Evolutionary conservation across 1,140 invertebrate species (phyloP).

Genomic region (Calephelis virginiensis): DNA sequence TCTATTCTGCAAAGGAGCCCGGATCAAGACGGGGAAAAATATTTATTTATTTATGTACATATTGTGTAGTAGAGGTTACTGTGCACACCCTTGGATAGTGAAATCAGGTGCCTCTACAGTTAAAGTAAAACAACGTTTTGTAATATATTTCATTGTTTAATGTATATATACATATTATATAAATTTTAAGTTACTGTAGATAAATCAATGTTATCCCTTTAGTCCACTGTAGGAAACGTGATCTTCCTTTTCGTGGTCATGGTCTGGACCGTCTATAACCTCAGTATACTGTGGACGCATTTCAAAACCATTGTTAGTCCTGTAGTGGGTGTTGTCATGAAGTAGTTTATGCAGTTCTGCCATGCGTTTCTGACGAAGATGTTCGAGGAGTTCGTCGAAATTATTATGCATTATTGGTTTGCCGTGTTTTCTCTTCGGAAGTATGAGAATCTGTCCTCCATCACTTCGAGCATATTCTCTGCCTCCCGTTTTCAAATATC

Average conservation of each 20-base stretch:
- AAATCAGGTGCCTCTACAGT: no score
- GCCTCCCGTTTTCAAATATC: slow-evolving; percentile 57
- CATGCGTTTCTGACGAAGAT: slow-evolving; percentile 43
- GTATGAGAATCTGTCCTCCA: slow-evolving; percentile 55
- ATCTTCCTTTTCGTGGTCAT: background rate
- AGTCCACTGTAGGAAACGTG: no score
- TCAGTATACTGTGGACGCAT: slow-evolving; percentile 2
- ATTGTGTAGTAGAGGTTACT: no score
- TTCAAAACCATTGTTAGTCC: slow-evolving; percentile 5
- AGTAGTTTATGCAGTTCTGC: slow-evolving; percentile 30
- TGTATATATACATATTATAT: no score
- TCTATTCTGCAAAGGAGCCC: no score
- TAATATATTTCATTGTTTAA: no score
- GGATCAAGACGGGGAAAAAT: no score
- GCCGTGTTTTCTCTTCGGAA: slow-evolving; percentile 39
- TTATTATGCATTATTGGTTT: slow-evolving; percentile 30
- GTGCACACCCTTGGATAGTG: no score
- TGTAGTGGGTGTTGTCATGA: slow-evolving; percentile 10
- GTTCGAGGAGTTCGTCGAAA: slow-evolving; percentile 52
- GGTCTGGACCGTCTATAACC: background rate
- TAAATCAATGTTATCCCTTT: background rate
- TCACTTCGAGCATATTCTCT: slow-evolving; percentile 52
- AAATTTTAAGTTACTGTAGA: no score
- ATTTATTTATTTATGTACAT: no score
- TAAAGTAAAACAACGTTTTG: no score